Conservation (phyloP, 1,140 invertebrate genomes). For the Caenorhabditis brenneri region DNA sequence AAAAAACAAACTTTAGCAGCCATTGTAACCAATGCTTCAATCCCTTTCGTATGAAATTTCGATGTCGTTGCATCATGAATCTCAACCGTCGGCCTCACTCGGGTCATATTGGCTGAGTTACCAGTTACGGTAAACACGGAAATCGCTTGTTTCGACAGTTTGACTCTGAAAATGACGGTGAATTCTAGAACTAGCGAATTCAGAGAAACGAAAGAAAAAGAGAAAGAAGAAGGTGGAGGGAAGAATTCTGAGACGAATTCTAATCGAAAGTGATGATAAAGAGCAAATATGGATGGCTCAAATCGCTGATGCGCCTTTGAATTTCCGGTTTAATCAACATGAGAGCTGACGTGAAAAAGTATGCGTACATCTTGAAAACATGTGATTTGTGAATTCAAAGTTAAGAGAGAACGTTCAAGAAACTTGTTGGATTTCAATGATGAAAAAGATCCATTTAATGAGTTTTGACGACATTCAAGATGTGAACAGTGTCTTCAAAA, state of each 20-base stretch:
- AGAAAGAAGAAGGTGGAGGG: too few species aligned
- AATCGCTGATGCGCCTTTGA: constrained; percentile 20
- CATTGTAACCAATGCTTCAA: constrained; percentile 18
- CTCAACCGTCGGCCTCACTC: background rate
- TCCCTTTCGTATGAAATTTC: constrained; percentile 30
- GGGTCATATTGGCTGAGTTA: background rate
- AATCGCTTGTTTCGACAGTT: constrained; percentile 28
- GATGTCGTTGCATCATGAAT: background rate
- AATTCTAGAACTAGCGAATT: too few species aligned
- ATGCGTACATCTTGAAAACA: background rate
- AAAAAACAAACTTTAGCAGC: background rate
- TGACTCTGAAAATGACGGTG: background rate
- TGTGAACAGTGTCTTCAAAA: too few species aligned
- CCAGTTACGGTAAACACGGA: constrained; percentile 28
- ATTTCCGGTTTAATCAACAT: constrained; percentile 19
- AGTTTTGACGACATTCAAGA: too few species aligned
- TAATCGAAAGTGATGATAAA: background rate
- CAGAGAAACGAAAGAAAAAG: too few species aligned
- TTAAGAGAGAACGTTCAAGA: background rate
- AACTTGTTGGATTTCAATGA: background rate
- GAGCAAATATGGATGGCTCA: background rate
- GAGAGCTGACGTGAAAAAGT: background rate
- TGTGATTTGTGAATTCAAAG: background rate
- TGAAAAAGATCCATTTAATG: too few species aligned
- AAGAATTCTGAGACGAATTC: background rate